Base-by-base conservation (phyloP, 2,888 invertebrate genomes). In the Lasioglossum morio region DNA sequence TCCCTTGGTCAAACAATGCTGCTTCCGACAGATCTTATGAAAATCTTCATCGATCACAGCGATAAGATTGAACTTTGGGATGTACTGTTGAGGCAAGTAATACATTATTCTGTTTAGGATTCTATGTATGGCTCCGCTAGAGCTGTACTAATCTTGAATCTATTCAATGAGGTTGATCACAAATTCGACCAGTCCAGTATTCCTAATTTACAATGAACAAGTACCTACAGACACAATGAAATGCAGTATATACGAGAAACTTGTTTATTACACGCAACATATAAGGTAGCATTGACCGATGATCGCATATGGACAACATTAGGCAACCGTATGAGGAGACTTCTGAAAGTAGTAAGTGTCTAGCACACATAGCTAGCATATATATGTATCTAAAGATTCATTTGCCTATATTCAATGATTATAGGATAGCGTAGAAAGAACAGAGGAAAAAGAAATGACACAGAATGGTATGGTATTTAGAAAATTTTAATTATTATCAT, bases 141-240 rank as follows among this genome's bases (percentile, higher is more conserved):
- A 43, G 43, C 10, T 40, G 8, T 40, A 40, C 8, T 46, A 14
- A 46, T 46, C 14, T n/a, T 16, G 4, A 83, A n/a, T 48, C 87
- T 82, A 23, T 48, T 87, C 82, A 94, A 96, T 37, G 95, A 98
- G 99, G 93, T 96, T 99, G 80, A 94, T 99, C 86, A 98, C 99
- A 30, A 99, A 99, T 95, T 96, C 99, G 87, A 99, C 99, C 27
- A 99, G 98, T 95, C 99, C 99, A n/a, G 98, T 98, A 0, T 95
- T 98, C 69, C 95, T 99, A 86, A 95, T 99, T 79, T 99, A 98
- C 95, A 96, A 98, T 90, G 98, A 98, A 94, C 97, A 98, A 92
- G 95, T 98, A 7, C 99, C 99, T 0, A 96, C 96, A 34, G 99
- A 99, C 91, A 97, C 97, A 93, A 96, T 97, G 30, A 96, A 96